Percentiles rank a stretch among this genome's conserved stretches.
Conservation (phyloP, 1,140 invertebrate species). For the Phymastichus coffea region DNA sequence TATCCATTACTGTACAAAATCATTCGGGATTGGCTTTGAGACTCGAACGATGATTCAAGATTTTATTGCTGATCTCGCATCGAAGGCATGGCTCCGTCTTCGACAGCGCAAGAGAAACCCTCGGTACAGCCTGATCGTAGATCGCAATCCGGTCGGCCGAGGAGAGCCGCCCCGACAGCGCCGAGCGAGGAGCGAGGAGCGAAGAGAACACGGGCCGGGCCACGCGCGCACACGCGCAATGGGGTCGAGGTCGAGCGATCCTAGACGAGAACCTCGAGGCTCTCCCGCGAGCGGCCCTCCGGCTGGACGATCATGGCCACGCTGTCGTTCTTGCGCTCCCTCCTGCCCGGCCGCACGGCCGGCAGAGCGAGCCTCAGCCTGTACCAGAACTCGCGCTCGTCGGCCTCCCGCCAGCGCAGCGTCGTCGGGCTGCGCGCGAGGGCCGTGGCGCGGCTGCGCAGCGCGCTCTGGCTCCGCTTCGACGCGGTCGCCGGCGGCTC, state of each 20-base stretch:
- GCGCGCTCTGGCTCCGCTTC: neutral
- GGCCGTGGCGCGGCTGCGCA: conserved; percentile 15
- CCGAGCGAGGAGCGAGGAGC: neutral
- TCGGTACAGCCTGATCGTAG: neutral
- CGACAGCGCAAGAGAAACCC: neutral
- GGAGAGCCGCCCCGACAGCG: neutral
- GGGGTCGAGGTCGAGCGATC: too few relatives aligned
- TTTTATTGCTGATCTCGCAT: neutral
- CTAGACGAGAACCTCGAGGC: conserved; percentile 54
- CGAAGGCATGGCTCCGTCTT: neutral
- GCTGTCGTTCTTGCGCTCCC: conserved; percentile 36
- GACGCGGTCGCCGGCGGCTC: conserved; percentile 35
- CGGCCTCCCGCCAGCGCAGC: conserved; percentile 42
- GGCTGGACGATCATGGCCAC: conserved; percentile 44
- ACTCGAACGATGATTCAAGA: too few relatives aligned
- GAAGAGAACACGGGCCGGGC: too few relatives aligned
- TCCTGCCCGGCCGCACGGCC: conserved; percentile 39
- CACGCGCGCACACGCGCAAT: too few relatives aligned
- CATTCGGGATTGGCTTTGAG: too few relatives aligned
- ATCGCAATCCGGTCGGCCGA: neutral
- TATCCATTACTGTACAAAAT: too few relatives aligned
- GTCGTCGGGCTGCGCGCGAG: conserved; percentile 42
- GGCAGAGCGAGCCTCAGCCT: conserved; percentile 50
- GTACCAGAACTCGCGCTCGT: conserved; percentile 49
- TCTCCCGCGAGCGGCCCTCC: conserved; percentile 48